A percentile compares a stretch with the other conserved stretches of the same genome.
Conservation (phyloP, 2,113 vertebrate genomes). For the Tetrax tetrax region DNA sequence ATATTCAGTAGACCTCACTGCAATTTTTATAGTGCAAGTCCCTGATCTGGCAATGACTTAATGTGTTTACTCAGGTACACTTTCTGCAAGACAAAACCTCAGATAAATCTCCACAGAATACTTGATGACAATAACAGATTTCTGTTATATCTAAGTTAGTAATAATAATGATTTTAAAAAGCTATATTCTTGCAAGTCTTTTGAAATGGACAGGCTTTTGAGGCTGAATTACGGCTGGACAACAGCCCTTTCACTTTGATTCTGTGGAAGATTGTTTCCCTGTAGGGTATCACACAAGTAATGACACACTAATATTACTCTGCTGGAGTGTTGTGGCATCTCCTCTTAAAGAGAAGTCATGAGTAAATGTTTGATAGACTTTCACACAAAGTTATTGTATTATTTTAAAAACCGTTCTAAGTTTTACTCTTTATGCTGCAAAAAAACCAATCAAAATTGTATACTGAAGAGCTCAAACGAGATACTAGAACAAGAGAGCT, state of each 20-base stretch:
- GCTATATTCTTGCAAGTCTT: neutral
- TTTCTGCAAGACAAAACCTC: neutral
- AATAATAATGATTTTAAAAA: neutral
- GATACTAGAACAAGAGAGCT: neutral
- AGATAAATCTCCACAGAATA: neutral
- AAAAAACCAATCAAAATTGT: neutral
- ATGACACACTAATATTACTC: neutral
- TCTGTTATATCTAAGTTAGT: neutral
- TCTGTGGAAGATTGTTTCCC: neutral
- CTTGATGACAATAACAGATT: neutral
- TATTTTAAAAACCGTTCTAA: neutral
- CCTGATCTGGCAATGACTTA: neutral
- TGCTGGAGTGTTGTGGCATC: neutral
- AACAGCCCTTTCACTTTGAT: neutral
- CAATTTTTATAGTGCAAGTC: neutral
- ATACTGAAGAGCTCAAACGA: neutral
- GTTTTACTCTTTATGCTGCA: neutral
- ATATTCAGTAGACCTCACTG: neutral
- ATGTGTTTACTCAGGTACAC: neutral
- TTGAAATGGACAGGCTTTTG: neutral
- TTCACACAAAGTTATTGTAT: neutral
- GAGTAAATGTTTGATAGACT: neutral
- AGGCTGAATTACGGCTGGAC: neutral
- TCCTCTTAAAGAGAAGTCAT: neutral
- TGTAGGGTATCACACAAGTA: neutral